phyloP scores from a whole-genome alignment of 2,888 invertebrate species.

The Eilema depressum region DNA sequence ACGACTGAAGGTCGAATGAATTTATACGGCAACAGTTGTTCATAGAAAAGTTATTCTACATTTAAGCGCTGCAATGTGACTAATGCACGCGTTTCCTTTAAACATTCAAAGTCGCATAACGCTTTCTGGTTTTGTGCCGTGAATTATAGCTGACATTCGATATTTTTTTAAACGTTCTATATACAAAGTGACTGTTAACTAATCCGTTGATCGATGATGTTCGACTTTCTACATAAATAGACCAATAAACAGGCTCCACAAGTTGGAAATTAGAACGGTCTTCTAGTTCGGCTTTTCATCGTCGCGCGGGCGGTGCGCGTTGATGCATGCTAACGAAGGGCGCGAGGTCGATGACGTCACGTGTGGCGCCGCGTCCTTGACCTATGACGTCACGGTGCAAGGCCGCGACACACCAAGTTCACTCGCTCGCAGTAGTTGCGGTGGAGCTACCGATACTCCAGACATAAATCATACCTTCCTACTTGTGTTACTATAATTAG shows the following conservation, averaged over 20 bases:
- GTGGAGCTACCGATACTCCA: background rate
- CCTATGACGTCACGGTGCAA: slow-evolving; percentile 47
- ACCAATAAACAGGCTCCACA: background rate
- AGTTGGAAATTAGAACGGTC: slow-evolving; percentile 6
- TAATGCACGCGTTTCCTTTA: background rate
- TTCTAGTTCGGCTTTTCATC: background rate
- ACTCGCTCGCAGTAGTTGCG: slow-evolving; percentile 3
- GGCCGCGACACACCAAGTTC: slow-evolving; percentile 22
- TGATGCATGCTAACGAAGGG: slow-evolving; percentile 36
- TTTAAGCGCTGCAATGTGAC: background rate
- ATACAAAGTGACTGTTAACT: background rate
- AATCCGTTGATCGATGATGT: background rate
- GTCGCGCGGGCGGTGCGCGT: slow-evolving; percentile 11
- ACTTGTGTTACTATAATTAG: background rate
- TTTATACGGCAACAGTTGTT: background rate
- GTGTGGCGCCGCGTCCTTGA: slow-evolving; percentile 42
- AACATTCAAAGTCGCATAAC: background rate
- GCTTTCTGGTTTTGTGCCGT: too few species aligned
- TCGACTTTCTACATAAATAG: slow-evolving; percentile 9
- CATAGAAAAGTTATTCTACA: background rate
- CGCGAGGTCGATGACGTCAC: slow-evolving; percentile 33
- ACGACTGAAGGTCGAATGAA: background rate
- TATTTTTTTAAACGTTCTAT: background rate
- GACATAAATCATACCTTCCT: background rate
- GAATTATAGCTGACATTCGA: background rate